phyloP scores from a whole-genome alignment of 37 sponge, comb jelly and placozoan species.

The Tethya wilhelma region DNA sequence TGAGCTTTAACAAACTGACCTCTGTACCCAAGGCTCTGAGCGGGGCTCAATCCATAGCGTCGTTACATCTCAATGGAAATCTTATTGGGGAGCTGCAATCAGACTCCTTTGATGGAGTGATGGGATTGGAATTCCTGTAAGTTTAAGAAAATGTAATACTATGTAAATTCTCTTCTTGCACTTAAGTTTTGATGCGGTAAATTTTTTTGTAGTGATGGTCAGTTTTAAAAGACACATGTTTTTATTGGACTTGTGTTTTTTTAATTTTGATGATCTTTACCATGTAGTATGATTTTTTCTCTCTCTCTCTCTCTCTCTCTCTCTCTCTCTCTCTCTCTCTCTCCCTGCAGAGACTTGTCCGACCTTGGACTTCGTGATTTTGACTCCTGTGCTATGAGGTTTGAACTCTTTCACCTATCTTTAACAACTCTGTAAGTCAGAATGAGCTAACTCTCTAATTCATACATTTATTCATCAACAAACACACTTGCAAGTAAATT shows the following conservation, averaged over 20 bases:
- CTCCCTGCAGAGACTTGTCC: background rate
- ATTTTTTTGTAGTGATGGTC: background rate
- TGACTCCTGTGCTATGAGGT: background rate
- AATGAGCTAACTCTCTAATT: background rate
- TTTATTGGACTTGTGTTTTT: no score
- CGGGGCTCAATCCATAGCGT: background rate
- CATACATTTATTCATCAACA: background rate
- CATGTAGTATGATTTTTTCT: no score
- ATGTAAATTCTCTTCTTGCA: no score
- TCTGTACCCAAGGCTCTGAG: background rate
- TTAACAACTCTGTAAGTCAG: background rate
- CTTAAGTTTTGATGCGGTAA: no score
- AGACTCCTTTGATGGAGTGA: background rate
- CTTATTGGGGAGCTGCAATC: background rate
- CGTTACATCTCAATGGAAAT: background rate
- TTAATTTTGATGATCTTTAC: no score
- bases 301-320: no score
- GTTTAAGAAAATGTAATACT: background rate
- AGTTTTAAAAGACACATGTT: background rate
- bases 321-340: background rate
- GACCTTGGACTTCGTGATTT: background rate
- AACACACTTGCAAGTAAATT: background rate
- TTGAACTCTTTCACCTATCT: background rate
- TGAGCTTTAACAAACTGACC: conserved; percentile 12
- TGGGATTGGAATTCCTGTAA: background rate